Conservation (phyloP, 2,797 vertebrate genomes). For the Paguma larvata region DNA sequence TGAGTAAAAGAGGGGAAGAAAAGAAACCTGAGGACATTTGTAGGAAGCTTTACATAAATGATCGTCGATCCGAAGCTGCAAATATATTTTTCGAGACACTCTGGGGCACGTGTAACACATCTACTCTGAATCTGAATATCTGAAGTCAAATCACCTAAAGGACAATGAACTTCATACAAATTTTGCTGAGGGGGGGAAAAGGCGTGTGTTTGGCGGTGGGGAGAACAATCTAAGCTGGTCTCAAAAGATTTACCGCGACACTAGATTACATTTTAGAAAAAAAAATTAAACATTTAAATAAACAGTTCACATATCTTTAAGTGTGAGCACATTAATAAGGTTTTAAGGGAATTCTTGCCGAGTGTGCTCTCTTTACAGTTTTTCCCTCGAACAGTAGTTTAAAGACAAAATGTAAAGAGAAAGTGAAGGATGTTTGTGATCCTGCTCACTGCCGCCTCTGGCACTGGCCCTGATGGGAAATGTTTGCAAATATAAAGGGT, state of each 20-base stretch:
- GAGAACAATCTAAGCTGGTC: not conserved
- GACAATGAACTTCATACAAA: slow-evolving; percentile 32
- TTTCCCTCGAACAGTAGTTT: slow-evolving; percentile 56
- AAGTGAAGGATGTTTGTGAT: slow-evolving; percentile 69
- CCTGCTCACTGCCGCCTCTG: slow-evolving; percentile 3
- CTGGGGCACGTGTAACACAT: not conserved
- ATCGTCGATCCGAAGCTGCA: slow-evolving; percentile 37
- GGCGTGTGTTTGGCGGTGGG: not conserved
- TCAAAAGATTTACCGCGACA: slow-evolving; percentile 23
- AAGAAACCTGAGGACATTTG: slow-evolving; percentile 43
- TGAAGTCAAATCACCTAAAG: slow-evolving; percentile 40
- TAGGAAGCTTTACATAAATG: slow-evolving; percentile 6
- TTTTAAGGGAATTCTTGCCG: slow-evolving; percentile 3
- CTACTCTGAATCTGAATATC: not conserved
- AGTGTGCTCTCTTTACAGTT: not conserved
- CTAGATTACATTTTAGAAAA: not conserved
- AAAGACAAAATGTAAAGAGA: slow-evolving; percentile 60
- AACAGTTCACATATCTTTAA: slow-evolving; percentile 26
- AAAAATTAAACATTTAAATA: slow-evolving; percentile 27
- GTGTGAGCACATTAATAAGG: slow-evolving; percentile 22
- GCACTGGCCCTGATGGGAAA: slow-evolving; percentile 53
- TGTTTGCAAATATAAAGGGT: slow-evolving; percentile 64
- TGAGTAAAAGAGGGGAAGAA: slow-evolving; percentile 18
- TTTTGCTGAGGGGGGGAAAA: not conserved
- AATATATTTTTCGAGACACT: slow-evolving; percentile 55